Percentiles rank a stretch among this genome's conserved stretches.
phyloP scores from a whole-genome alignment of 2,888 invertebrate species.

The Pachymerium ferrugineum region DNA sequence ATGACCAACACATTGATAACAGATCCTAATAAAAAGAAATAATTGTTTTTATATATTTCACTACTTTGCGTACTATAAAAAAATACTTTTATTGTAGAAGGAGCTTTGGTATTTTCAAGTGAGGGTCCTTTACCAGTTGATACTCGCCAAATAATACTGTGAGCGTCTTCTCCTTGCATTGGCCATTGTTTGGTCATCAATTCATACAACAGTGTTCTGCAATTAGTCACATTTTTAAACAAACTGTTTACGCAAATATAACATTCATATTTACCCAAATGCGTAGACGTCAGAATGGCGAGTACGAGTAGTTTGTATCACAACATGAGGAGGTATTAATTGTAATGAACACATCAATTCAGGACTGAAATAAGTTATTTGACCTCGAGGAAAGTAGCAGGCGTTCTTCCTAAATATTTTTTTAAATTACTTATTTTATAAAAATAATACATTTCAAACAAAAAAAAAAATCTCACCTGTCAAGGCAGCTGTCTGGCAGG shows the following conservation, averaged over 20 bases:
- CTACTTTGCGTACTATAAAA: background rate
- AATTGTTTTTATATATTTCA: background rate
- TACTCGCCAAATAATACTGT: conserved; percentile 42
- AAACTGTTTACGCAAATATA: background rate
- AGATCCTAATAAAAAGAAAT: conserved; percentile 31
- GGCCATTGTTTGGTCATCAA: conserved; percentile 42
- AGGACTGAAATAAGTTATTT: conserved; percentile 44
- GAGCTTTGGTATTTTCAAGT: conserved; percentile 43
- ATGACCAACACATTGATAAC: conserved; percentile 33
- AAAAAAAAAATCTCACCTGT: conserved; percentile 40
- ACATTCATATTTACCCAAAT: conserved; percentile 43
- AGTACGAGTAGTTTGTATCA: conserved; percentile 38
- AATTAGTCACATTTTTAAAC: background rate
- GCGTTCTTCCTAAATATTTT: conserved; percentile 41
- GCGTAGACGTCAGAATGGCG: conserved; percentile 44
- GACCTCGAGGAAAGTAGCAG: conserved; percentile 45
- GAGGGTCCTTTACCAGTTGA: conserved; percentile 41
- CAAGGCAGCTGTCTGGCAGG: conserved; percentile 42
- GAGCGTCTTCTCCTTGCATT: conserved; percentile 39
- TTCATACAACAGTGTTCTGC: conserved; percentile 43
- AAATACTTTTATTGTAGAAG: conserved; percentile 45
- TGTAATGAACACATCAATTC: conserved; percentile 41
- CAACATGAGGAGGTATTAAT: conserved; percentile 40
- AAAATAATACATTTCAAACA: background rate
- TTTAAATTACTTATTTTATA: background rate